These are phyloP conservation scores for Coremacera marginata DNA, from an alignment of 2,888 invertebrate species.

Conservation along the genomic window DNA sequence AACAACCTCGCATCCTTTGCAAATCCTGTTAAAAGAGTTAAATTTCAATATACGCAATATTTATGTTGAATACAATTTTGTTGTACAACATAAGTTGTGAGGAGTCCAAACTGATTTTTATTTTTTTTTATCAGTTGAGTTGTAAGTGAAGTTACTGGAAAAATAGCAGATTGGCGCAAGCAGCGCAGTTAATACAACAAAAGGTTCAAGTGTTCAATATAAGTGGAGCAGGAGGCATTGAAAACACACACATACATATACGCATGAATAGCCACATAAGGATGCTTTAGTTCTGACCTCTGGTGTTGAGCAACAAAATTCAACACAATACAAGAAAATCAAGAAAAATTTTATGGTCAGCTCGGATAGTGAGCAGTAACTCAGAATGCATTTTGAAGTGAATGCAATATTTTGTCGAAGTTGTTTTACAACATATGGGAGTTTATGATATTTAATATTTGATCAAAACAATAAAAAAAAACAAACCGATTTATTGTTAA, in stretches of 20 bases:
- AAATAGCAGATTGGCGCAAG: conserved; percentile 1
- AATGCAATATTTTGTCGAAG: conserved; percentile 17
- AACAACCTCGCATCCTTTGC: not conserved
- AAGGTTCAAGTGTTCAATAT: conserved; percentile 22
- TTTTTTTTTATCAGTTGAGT: not conserved
- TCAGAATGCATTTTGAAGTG: conserved; percentile 9
- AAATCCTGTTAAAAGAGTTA: not conserved
- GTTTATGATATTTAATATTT: not conserved
- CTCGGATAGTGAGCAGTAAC: not conserved
- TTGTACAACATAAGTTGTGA: conserved; percentile 8
- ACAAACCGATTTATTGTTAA: not conserved
- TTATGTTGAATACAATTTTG: conserved; percentile 11
- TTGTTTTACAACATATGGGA: not conserved
- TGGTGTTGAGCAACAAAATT: conserved; percentile 26
- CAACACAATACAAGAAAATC: conserved; percentile 30
- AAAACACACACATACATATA: not conserved
- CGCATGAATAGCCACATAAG: not conserved
- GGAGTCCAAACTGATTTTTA: conserved; percentile 4
- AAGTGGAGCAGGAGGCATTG: not conserved
- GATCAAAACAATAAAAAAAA: not conserved
- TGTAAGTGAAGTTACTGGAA: not conserved
- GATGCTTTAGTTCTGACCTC: conserved; percentile 26
- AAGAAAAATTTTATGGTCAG: not conserved
- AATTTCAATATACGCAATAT: conserved; percentile 27
- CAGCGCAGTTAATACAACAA: conserved; percentile 29